phyloP scores from a whole-genome alignment of 2,113 vertebrate genomes.

The Athene noctua region DNA sequence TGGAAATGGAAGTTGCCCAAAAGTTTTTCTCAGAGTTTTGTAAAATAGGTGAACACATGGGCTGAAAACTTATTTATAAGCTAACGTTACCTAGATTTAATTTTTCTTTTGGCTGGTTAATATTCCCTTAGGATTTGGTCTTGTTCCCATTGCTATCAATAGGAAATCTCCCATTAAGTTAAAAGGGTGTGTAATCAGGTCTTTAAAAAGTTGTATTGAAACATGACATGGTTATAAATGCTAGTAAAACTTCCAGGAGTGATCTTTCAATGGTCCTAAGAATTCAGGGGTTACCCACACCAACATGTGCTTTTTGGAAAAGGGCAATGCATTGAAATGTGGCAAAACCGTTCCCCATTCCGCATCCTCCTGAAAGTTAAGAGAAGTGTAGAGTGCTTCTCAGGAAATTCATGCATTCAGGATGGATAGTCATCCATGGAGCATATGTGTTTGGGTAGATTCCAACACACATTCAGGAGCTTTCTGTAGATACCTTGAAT shows the following conservation, averaged over 20 bases:
- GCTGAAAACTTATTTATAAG: neutral
- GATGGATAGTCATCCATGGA: neutral
- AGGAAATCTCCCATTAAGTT: neutral
- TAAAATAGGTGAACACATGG: neutral
- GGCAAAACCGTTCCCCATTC: accelerated
- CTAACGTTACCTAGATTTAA: neutral
- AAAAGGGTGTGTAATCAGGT: neutral
- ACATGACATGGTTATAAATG: neutral
- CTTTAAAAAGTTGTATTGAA: neutral
- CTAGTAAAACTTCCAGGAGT: neutral
- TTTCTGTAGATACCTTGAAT: neutral
- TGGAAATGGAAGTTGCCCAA: neutral
- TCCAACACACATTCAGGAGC: neutral
- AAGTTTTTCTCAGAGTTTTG: neutral
- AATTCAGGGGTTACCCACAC: neutral
- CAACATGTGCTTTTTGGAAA: neutral
- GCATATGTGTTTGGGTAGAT: neutral
- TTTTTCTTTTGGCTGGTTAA: neutral
- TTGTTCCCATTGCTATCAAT: neutral
- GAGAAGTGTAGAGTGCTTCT: neutral
- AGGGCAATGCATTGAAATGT: neutral
- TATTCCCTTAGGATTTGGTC: neutral
- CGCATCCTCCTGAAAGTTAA: neutral
- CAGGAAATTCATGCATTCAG: neutral
- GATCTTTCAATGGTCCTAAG: neutral